Conservation (phyloP, 2,113 vertebrate species). For the Rhabdornis inornatus region DNA sequence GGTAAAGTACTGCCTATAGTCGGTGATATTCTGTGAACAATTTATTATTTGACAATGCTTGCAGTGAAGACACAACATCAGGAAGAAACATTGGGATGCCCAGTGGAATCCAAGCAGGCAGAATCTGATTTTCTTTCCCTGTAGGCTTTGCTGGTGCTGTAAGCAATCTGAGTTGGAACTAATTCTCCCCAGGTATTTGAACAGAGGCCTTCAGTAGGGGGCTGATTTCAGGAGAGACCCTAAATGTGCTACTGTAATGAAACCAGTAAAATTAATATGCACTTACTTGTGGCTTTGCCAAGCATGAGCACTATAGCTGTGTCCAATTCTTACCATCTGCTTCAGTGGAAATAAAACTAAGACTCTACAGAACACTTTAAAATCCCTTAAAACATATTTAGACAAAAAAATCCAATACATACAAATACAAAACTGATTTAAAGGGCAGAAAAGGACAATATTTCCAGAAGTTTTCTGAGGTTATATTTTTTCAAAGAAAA, state of each 20-base stretch:
- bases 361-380: neutral
- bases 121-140: neutral
- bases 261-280: neutral
- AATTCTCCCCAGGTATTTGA: neutral
- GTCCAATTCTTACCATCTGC: neutral
- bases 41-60: neutral
- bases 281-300: neutral
- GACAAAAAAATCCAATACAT: neutral
- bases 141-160: neutral
- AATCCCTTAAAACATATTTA: neutral
- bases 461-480: neutral
- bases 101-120: neutral
- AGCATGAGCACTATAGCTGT: neutral
- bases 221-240: neutral
- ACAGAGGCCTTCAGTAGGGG: neutral
- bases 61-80: neutral
- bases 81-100: neutral
- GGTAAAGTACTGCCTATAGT: neutral
- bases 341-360: neutral
- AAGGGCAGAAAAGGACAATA: neutral
- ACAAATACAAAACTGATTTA: neutral
- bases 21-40: neutral
- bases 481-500: constrained; percentile 9
- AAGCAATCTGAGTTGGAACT: neutral
- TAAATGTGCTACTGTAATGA: neutral